phyloP scores from a whole-genome alignment of 2,888 invertebrate species.

The Trachelus tabidus region DNA sequence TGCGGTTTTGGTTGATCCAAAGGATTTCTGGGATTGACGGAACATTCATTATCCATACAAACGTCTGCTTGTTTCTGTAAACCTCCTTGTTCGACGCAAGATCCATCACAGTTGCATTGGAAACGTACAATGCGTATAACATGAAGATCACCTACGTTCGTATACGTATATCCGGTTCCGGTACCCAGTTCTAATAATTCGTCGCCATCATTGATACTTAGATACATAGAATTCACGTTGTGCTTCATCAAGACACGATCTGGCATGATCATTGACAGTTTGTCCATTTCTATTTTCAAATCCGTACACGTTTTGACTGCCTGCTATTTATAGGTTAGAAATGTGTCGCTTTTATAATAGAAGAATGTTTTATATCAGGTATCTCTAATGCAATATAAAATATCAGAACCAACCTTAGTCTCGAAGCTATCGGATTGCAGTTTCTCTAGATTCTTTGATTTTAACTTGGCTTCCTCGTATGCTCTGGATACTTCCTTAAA shows the following conservation, averaged over 20 bases:
- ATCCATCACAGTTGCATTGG: constrained; percentile 41
- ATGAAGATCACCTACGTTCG: constrained; percentile 48
- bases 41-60: background rate
- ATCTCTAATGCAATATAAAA: background rate
- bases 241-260: constrained; percentile 34
- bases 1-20: background rate
- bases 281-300: constrained; percentile 22
- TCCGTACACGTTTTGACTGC: constrained; percentile 15
- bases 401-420: constrained; percentile 3
- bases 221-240: constrained; percentile 41
- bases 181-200: constrained; percentile 41
- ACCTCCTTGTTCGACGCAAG: constrained; percentile 25
- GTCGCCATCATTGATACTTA: constrained; percentile 43
- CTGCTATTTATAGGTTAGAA: background rate
- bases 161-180: constrained; percentile 37
- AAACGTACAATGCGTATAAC: constrained; percentile 43
- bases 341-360: background rate
- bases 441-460: constrained; percentile 23
- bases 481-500: constrained; percentile 28
- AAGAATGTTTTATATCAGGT: background rate
- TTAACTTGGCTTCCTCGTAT: constrained; percentile 21
- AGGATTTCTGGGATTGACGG: background rate
- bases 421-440: constrained; percentile 9
- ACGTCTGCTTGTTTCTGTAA: background rate
- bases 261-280: constrained; percentile 38